A percentile compares a stretch with the other conserved stretches of the same genome.
Evolutionary conservation across 2,888 invertebrate genomes (phyloP).

Genomic region (Agriopis marginaria): DNA sequence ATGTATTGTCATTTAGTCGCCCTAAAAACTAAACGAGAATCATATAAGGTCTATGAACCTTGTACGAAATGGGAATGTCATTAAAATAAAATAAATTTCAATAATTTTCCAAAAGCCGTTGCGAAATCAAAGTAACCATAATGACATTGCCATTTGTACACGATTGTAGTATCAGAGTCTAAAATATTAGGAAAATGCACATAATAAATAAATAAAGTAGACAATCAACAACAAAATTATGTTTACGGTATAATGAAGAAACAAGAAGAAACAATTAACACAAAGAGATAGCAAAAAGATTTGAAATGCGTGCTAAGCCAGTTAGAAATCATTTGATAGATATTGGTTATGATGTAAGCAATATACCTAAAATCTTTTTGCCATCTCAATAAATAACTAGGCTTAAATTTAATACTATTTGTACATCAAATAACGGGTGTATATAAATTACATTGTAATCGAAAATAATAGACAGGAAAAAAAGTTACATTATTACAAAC

Average conservation of each 20-base stretch:
- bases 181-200: slow-evolving; percentile 43
- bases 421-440: slow-evolving; percentile 28
- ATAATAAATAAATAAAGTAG: slow-evolving; percentile 33
- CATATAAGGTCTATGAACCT: slow-evolving; percentile 65
- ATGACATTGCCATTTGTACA: slow-evolving; percentile 38
- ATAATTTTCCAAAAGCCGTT: slow-evolving; percentile 23
- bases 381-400: slow-evolving; percentile 47
- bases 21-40: slow-evolving; percentile 84
- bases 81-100: slow-evolving; percentile 15
- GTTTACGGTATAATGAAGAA: slow-evolving; percentile 48
- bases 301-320: slow-evolving; percentile 54
- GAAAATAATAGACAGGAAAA: background rate
- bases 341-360: slow-evolving; percentile 32
- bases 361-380: slow-evolving; percentile 52
- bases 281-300: slow-evolving; percentile 60
- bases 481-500: background rate
- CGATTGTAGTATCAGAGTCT: slow-evolving; percentile 9
- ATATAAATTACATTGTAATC: background rate
- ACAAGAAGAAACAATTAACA: slow-evolving; percentile 61
- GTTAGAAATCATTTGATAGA: slow-evolving; percentile 21
- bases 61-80: slow-evolving; percentile 33
- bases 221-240: slow-evolving; percentile 34
- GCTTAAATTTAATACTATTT: slow-evolving; percentile 23
- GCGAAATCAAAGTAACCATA: slow-evolving; percentile 20
- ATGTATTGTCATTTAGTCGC: slow-evolving; percentile 86